Evolutionary conservation across 2,113 vertebrate genomes (phyloP).

Genomic region (Trogon surrucura): DNA sequence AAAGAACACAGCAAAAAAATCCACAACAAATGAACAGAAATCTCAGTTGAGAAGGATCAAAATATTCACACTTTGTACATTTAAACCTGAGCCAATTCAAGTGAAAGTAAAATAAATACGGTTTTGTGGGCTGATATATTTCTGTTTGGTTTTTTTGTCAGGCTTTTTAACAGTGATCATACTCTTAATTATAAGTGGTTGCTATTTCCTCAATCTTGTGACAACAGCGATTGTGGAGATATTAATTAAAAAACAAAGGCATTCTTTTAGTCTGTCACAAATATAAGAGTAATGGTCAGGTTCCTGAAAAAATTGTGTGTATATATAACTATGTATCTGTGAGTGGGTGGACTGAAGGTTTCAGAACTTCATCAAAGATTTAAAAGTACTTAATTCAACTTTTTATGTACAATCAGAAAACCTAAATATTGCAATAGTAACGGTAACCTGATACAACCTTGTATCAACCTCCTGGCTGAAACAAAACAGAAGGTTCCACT

Average conservation of each 20-base stretch:
- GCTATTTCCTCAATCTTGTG: not conserved
- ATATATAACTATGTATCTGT: not conserved
- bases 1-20: no score
- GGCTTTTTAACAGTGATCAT: not conserved
- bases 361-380: not conserved
- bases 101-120: not conserved
- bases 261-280: not conserved
- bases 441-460: rapidly evolving
- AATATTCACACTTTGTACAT: not conserved
- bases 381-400: not conserved
- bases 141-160: not conserved
- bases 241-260: not conserved
- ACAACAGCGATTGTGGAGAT: not conserved
- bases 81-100: not conserved
- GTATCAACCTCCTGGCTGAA: not conserved
- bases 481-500: not conserved
- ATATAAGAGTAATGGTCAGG: not conserved
- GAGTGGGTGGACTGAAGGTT: not conserved
- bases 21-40: not conserved
- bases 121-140: no score
- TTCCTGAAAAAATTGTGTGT: rapidly evolving
- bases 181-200: not conserved
- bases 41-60: not conserved
- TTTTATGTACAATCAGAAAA: not conserved
- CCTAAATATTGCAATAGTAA: not conserved